Conservation (phyloP, 2,888 invertebrate genomes). For the Cheilosia pagana region DNA sequence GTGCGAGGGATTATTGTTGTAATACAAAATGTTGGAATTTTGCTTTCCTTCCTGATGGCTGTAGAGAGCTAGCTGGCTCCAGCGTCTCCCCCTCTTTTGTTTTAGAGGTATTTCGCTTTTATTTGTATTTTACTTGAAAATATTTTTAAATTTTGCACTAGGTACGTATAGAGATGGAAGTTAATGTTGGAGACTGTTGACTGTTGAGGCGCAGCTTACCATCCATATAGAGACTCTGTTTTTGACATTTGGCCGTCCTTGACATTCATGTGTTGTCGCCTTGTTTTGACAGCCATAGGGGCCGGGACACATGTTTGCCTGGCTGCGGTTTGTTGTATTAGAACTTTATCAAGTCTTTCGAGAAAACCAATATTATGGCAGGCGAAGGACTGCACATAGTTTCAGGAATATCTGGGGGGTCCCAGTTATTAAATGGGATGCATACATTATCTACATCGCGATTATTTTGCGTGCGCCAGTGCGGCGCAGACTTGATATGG, state of each 20-base stretch:
- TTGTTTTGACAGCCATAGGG: constrained; percentile 28
- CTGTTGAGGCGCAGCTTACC: no score
- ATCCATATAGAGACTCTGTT: neutral
- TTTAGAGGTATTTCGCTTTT: constrained; percentile 7
- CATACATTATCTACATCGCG: no score
- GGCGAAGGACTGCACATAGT: no score
- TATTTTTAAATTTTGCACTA: neutral
- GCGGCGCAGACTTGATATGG: no score
- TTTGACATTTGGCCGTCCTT: constrained; percentile 45
- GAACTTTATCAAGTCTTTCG: constrained; percentile 14
- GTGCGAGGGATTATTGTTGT: constrained; percentile 55
- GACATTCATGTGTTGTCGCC: constrained; percentile 47
- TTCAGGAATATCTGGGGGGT: no score
- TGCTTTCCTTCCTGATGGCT: constrained; percentile 28
- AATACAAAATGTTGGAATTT: constrained; percentile 46
- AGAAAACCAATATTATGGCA: no score
- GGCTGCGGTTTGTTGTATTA: constrained; percentile 26
- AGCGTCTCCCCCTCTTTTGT: constrained; percentile 37
- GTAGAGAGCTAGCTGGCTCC: constrained; percentile 27
- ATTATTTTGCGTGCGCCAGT: no score
- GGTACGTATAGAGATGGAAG: neutral
- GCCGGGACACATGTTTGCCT: constrained; percentile 16
- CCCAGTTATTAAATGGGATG: no score
- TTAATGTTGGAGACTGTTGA: neutral
- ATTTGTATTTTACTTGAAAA: constrained; percentile 15